phyloP scores from a whole-genome alignment of 2,888 invertebrate species.

The Steinernema scapterisci region DNA sequence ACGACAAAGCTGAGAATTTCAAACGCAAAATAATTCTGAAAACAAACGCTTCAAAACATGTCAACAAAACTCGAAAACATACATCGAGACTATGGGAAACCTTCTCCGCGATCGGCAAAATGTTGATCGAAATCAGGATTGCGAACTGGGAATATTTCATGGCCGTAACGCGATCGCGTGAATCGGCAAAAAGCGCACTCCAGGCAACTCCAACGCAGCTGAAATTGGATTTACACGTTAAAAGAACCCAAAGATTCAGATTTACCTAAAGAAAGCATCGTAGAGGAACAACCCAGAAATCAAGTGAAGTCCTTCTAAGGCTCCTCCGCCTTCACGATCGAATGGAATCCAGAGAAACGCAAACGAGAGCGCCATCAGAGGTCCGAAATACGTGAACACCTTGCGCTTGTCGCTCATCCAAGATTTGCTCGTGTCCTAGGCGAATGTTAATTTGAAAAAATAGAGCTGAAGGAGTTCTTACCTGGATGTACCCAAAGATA shows the following conservation, averaged over 20 bases:
- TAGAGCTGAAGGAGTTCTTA: too few species aligned
- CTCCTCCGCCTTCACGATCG: constrained; percentile 41
- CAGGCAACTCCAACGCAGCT: constrained; percentile 66
- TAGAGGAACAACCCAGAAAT: constrained; percentile 69
- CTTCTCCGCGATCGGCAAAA: constrained; percentile 61
- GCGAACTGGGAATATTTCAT: constrained; percentile 67
- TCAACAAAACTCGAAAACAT: constrained; percentile 2
- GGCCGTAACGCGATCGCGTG: constrained; percentile 65
- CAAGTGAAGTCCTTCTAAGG: constrained; percentile 69
- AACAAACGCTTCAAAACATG: background rate
- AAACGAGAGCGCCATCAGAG: constrained; percentile 68
- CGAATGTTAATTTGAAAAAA: background rate
- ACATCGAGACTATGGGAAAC: constrained; percentile 61
- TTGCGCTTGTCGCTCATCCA: constrained; percentile 68
- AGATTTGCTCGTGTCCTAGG: constrained; percentile 21
- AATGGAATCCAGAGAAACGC: constrained; percentile 67
- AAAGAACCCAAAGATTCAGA: background rate
- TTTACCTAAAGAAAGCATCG: constrained; percentile 69
- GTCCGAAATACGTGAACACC: constrained; percentile 69
- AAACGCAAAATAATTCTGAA: constrained; percentile 60
- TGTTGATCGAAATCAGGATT: constrained; percentile 58
- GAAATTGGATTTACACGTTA: constrained; percentile 1
- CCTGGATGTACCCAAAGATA: constrained; percentile 69
- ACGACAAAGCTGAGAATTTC: constrained; percentile 45
- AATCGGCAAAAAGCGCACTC: constrained; percentile 64